These are phyloP conservation scores for Pelosia muscerda DNA, from an alignment of 2,888 invertebrate species.

Conservation along the genomic window DNA sequence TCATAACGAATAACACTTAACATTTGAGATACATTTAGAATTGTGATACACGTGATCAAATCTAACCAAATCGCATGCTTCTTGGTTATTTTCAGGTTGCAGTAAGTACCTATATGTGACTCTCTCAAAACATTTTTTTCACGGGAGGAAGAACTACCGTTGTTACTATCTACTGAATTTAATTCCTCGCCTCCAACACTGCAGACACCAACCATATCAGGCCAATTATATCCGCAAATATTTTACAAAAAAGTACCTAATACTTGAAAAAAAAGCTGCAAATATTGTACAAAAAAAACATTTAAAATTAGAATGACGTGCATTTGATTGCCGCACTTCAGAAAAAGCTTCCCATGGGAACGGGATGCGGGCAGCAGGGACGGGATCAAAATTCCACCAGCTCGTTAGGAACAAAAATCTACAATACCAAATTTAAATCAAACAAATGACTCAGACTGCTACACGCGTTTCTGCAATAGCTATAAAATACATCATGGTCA, in stretches of 20 bases:
- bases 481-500: conserved; percentile 47
- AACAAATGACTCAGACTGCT: background rate
- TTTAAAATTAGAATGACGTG: too few relatives aligned
- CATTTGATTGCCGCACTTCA: too few relatives aligned
- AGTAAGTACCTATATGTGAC: background rate
- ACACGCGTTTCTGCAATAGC: conserved; percentile 20
- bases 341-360: too few relatives aligned
- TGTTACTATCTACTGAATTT: background rate
- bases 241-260: too few relatives aligned
- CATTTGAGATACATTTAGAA: background rate
- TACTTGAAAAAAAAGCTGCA: too few relatives aligned
- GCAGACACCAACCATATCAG: too few relatives aligned
- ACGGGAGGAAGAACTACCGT: background rate
- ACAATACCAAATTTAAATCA: background rate
- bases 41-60: background rate
- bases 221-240: too few relatives aligned
- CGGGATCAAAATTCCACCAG: too few relatives aligned
- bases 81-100: background rate
- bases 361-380: too few relatives aligned
- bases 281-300: too few relatives aligned
- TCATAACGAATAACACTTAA: background rate
- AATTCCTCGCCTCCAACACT: background rate
- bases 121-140: background rate
- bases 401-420: too few relatives aligned
- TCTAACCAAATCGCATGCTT: background rate